These are phyloP conservation scores for Cochlearius cochlearius DNA, from an alignment of 2,113 vertebrate genomes.

Conservation along the genomic window DNA sequence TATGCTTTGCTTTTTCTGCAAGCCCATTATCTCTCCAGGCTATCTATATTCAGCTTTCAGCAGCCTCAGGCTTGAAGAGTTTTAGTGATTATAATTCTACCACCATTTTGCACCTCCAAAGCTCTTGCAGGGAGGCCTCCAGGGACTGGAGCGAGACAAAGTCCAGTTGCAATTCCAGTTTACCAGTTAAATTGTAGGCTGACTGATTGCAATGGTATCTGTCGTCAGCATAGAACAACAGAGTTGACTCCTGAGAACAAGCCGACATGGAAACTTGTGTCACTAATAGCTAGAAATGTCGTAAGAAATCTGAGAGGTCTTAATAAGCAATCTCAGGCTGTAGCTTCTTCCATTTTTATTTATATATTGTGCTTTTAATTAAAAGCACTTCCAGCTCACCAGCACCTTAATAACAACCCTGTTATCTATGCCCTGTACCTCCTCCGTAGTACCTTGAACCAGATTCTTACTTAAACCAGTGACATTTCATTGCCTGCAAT, in stretches of 20 bases:
- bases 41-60: neutral
- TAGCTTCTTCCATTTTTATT: neutral
- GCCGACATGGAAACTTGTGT: neutral
- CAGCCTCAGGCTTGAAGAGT: neutral
- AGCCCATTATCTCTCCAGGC: constrained; percentile 1
- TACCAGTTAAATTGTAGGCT: neutral
- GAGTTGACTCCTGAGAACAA: neutral
- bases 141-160: neutral
- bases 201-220: neutral
- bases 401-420: neutral
- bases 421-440: neutral
- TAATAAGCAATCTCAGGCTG: neutral
- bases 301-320: neutral
- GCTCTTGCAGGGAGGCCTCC: neutral
- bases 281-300: neutral
- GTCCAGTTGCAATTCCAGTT: neutral
- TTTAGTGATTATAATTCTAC: neutral
- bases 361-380: neutral
- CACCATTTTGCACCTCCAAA: neutral
- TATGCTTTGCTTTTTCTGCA: neutral
- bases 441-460: neutral
- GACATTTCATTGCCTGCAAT: neutral
- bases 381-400: neutral
- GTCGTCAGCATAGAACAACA: neutral
- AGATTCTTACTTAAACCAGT: neutral